A percentile compares a stretch with the other conserved stretches of the same genome.
phyloP scores from a whole-genome alignment of 2,888 invertebrate species.

The Merodon equestris region DNA sequence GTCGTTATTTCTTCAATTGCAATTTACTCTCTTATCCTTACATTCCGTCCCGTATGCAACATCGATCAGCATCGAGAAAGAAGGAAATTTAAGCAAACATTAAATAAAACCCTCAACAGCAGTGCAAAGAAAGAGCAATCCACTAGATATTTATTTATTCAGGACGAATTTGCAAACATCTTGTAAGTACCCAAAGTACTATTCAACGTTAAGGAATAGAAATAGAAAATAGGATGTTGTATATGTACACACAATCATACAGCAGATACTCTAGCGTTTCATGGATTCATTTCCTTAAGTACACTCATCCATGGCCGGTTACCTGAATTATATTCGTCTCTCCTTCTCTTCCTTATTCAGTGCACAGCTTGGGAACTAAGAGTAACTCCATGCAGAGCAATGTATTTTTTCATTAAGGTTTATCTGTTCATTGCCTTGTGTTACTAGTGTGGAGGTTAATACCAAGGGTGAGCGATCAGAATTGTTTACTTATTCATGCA shows the following conservation, averaged over 20 bases:
- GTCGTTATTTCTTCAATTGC: no score
- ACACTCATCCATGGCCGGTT: conserved; percentile 19
- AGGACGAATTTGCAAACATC: conserved; percentile 55
- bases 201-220: background rate
- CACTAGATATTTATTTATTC: conserved; percentile 52
- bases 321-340: conserved; percentile 15
- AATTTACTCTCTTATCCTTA: no score
- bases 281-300: conserved; percentile 29
- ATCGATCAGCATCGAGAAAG: no score
- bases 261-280: no score
- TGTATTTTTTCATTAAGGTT: conserved; percentile 48
- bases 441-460: conserved; percentile 21
- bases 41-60: no score
- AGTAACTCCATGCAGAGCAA: conserved; percentile 10
- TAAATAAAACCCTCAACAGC: conserved; percentile 30
- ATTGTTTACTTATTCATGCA: conserved; percentile 24
- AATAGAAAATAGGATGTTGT: background rate
- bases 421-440: conserved; percentile 21
- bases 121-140: conserved; percentile 41
- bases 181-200: conserved; percentile 4
- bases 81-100: conserved; percentile 25
- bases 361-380: no score
- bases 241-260: no score
- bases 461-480: conserved; percentile 4
- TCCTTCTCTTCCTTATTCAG: background rate